phyloP scores from a whole-genome alignment of 1,140 invertebrate genomes.

The Varroa destructor region DNA sequence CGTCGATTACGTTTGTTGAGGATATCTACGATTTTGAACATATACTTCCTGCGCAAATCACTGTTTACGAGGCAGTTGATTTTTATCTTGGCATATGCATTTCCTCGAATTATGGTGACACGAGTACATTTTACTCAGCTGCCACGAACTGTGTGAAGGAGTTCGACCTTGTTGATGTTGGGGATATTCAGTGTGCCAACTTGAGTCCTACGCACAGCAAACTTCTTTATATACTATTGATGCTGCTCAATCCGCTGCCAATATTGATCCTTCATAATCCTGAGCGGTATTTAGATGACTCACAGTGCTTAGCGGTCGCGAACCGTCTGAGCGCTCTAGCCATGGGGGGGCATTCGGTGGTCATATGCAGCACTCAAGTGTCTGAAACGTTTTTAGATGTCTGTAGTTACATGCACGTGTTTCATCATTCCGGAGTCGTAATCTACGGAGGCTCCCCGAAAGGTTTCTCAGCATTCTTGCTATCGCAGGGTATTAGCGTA shows the following conservation, averaged over 20 bases:
- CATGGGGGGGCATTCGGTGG: neutral
- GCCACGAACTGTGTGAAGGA: neutral
- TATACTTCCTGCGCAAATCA: neutral
- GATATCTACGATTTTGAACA: neutral
- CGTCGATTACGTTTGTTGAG: neutral
- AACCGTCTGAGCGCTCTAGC: neutral
- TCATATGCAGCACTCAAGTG: neutral
- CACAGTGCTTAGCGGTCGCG: neutral
- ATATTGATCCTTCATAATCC: conserved; percentile 1
- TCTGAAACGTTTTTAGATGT: neutral
- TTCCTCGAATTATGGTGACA: too few species aligned
- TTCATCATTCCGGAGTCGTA: neutral
- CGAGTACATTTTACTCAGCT: neutral
- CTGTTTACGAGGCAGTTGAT: neutral
- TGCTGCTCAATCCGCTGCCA: neutral
- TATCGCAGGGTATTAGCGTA: neutral
- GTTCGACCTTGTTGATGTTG: conserved; percentile 4
- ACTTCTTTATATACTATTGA: neutral
- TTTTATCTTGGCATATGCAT: neutral
- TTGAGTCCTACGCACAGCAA: neutral
- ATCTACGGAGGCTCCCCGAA: conserved; percentile 1
- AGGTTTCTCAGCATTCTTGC: neutral
- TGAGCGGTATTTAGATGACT: neutral
- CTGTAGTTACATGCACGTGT: neutral
- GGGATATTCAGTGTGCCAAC: neutral